phyloP scores from a whole-genome alignment of 1,140 invertebrate species.

The Hyphantria cunea region DNA sequence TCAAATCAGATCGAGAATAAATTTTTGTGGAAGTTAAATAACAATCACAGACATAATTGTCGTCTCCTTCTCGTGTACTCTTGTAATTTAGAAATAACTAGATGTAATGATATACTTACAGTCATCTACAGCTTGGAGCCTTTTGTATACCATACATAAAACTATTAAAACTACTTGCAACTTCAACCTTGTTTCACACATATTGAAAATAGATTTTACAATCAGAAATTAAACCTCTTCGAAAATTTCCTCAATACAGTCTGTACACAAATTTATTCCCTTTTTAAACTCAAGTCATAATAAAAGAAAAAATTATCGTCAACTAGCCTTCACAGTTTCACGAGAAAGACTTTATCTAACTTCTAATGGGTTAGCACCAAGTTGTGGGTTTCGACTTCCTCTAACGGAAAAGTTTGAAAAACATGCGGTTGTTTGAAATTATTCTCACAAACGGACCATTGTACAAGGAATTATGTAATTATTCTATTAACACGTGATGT shows the following conservation, averaged over 20 bases:
- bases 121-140: constrained; percentile 54
- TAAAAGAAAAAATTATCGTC: constrained; percentile 2
- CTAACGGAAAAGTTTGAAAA: constrained; percentile 24
- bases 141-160: constrained; percentile 52
- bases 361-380: background rate
- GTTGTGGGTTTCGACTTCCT: constrained; percentile 13
- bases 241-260: background rate
- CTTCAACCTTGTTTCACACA: constrained; percentile 64
- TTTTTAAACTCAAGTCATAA: constrained; percentile 12
- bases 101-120: constrained; percentile 52
- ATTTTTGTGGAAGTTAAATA: too few relatives aligned
- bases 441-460: constrained; percentile 8
- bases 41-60: too few relatives aligned
- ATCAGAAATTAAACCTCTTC: background rate
- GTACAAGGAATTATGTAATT: constrained; percentile 22
- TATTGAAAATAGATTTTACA: constrained; percentile 31
- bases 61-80: too few relatives aligned
- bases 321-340: constrained; percentile 1
- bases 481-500: constrained; percentile 5
- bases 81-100: background rate
- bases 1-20: too few relatives aligned
- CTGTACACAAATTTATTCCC: background rate
- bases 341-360: constrained; percentile 6
- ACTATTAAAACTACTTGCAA: constrained; percentile 61
- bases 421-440: constrained; percentile 36